These are phyloP conservation scores for Sicus ferrugineus DNA, from an alignment of 2,888 invertebrate species.

Conservation along the genomic window DNA sequence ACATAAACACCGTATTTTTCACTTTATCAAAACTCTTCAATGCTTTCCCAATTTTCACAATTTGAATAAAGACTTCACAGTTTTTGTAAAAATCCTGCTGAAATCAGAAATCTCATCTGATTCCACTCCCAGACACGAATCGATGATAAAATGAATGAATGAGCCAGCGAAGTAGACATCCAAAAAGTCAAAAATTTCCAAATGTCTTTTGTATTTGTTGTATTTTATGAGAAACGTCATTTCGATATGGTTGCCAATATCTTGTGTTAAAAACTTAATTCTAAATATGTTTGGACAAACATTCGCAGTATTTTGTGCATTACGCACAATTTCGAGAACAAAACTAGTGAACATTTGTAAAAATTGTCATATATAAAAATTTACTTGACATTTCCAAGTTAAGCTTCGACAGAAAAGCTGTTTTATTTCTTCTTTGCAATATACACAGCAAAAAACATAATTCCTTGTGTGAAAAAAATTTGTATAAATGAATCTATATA, in stretches of 20 bases:
- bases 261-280: background rate
- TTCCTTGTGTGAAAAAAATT: too few relatives aligned
- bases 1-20: background rate
- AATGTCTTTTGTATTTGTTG: background rate
- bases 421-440: too few relatives aligned
- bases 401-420: too few relatives aligned
- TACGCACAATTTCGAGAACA: too few relatives aligned
- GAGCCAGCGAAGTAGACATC: background rate
- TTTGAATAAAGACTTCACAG: background rate
- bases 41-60: background rate
- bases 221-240: slow-evolving; percentile 5
- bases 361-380: too few relatives aligned
- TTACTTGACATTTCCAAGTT: too few relatives aligned
- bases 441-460: too few relatives aligned
- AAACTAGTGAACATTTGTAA: too few relatives aligned
- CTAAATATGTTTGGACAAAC: background rate
- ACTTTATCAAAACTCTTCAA: slow-evolving; percentile 10
- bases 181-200: background rate
- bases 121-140: background rate
- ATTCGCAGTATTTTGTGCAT: too few relatives aligned
- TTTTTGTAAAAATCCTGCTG: background rate
- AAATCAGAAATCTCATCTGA: background rate
- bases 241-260: background rate
- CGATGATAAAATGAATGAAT: background rate
- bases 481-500: too few relatives aligned